These are phyloP conservation scores for Unio delphinus DNA, from an alignment of 2,888 invertebrate species.

Conservation along the genomic window DNA sequence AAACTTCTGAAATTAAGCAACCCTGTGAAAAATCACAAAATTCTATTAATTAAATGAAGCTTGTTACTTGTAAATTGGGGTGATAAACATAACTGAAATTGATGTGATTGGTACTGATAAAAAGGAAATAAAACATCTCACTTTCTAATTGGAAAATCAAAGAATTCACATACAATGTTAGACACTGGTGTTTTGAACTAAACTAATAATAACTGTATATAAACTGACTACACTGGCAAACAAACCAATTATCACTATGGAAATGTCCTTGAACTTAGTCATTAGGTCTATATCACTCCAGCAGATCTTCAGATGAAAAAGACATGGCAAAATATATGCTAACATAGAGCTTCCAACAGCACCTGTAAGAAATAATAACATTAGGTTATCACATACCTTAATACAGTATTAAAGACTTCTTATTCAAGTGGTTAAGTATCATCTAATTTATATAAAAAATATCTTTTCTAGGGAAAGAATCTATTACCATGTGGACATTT, in stretches of 20 bases:
- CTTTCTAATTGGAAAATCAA: no score
- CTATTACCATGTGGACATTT: no score
- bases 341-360: conserved; percentile 65
- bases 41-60: no score
- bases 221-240: conserved; percentile 51
- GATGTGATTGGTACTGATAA: no score
- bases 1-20: no score
- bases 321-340: conserved; percentile 66
- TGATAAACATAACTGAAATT: no score
- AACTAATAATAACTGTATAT: conserved; percentile 41
- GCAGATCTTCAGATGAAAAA: conserved; percentile 61
- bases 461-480: no score
- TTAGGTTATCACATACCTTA: not conserved
- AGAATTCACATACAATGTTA: not conserved
- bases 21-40: no score
- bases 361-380: conserved; percentile 48
- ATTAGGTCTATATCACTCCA: conserved; percentile 36
- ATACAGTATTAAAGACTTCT: not conserved
- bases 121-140: no score
- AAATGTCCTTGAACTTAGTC: conserved; percentile 52
- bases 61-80: no score
- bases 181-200: conserved; percentile 25
- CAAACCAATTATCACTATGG: conserved; percentile 57
- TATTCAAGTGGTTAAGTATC: not conserved
- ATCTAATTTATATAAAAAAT: no score